phyloP scores from a whole-genome alignment of 2,888 invertebrate species.

The Xanthia icteritia region DNA sequence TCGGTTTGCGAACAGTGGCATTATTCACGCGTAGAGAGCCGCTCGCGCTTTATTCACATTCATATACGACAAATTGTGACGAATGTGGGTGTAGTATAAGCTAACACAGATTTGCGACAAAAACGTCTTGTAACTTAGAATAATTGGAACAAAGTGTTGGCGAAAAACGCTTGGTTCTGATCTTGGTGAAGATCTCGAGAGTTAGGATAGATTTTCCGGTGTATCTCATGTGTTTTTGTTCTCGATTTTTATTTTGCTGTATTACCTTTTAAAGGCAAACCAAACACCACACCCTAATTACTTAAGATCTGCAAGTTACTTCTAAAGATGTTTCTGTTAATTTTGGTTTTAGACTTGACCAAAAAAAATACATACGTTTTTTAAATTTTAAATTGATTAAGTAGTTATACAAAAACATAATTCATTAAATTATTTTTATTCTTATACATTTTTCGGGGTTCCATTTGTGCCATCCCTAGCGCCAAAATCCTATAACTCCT shows the following conservation, averaged over 20 bases:
- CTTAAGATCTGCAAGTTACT: not conserved
- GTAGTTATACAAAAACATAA: not conserved
- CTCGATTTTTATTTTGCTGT: not conserved
- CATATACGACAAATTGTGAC: slow-evolving; percentile 72
- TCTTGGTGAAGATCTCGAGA: not conserved
- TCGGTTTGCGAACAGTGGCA: slow-evolving; percentile 34
- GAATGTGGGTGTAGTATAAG: slow-evolving; percentile 63
- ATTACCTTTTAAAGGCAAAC: not conserved
- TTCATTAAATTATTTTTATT: not conserved
- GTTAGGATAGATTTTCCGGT: not conserved
- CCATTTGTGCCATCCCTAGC: not conserved
- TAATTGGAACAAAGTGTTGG: slow-evolving; percentile 35
- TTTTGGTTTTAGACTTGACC: not conserved
- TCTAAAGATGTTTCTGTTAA: not conserved
- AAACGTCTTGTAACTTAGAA: slow-evolving; percentile 22
- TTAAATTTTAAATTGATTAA: not conserved
- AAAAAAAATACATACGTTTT: not conserved
- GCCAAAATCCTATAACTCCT: not conserved
- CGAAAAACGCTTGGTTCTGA: slow-evolving; percentile 2
- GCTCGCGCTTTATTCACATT: slow-evolving; percentile 64
- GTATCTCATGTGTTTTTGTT: not conserved
- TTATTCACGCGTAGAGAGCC: slow-evolving; percentile 52
- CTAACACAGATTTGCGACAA: slow-evolving; percentile 53
- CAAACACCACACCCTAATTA: not conserved
- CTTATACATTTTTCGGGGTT: not conserved